Evolutionary conservation across 2,797 vertebrate species (phyloP).

Genomic region (Scolopax bukidnonensis): DNA sequence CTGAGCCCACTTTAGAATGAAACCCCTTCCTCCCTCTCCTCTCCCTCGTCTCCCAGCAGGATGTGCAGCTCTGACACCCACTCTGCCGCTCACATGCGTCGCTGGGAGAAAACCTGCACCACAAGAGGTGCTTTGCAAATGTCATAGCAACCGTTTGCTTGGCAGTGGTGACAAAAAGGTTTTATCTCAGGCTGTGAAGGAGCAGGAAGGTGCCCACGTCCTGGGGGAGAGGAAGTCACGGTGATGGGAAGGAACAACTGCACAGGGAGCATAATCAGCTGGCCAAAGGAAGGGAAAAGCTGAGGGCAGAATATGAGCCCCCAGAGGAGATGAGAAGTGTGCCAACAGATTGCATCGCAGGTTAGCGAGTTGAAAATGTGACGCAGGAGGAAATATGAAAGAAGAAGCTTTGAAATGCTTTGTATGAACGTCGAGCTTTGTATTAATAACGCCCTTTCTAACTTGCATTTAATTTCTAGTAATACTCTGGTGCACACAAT

Average conservation of each 20-base stretch:
- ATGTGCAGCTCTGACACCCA: not conserved
- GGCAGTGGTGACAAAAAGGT: not conserved
- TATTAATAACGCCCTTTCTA: not conserved
- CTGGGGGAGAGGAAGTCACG: not conserved
- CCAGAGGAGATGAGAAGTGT: not conserved
- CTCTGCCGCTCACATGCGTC: accelerated
- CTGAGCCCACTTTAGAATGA: not conserved
- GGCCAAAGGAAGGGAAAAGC: not conserved
- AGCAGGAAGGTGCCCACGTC: not conserved
- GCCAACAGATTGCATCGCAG: not conserved
- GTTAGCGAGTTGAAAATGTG: accelerated
- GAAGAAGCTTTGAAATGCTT: not conserved
- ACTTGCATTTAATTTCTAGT: not conserved
- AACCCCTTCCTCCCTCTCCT: not conserved
- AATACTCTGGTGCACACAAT: accelerated
- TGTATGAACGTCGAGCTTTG: not conserved
- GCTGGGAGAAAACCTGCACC: accelerated
- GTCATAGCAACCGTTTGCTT: not conserved
- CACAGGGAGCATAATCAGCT: accelerated
- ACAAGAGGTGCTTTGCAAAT: not conserved
- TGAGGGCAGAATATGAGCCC: not conserved
- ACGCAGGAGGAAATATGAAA: not conserved
- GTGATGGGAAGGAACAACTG: not conserved
- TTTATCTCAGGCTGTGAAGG: not conserved
- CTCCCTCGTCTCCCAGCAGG: not conserved